Percentiles rank a stretch among this genome's conserved stretches.
These are phyloP conservation scores for Tamandua tetradactyla DNA, from an alignment of 2,797 vertebrate species.

Conservation along the genomic window DNA sequence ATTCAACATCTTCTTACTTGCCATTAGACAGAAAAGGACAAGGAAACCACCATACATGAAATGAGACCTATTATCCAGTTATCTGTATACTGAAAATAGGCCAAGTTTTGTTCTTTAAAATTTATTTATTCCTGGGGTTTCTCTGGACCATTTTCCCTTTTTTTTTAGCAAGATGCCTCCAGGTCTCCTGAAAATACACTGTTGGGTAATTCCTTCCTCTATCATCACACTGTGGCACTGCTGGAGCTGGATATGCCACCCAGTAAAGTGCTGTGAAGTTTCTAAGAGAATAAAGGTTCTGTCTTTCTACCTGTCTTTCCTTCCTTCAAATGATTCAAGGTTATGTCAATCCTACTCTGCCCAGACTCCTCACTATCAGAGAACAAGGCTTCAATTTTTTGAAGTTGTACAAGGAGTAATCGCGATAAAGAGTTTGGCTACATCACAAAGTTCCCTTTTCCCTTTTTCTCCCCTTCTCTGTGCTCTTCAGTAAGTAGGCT, in stretches of 20 bases:
- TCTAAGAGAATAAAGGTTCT: neutral
- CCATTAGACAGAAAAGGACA: slow-evolving; percentile 3
- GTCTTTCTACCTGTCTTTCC: neutral
- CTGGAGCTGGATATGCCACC: neutral
- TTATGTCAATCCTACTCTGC: neutral
- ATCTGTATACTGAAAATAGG: slow-evolving; percentile 24
- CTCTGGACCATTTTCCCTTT: slow-evolving; percentile 20
- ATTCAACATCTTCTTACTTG: slow-evolving; percentile 36
- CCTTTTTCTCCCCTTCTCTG: neutral
- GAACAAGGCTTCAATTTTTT: neutral
- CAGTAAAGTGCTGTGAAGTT: neutral
- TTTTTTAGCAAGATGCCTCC: neutral
- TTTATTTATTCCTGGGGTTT: neutral
- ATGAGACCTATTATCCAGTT: slow-evolving; percentile 51
- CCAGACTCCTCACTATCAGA: neutral
- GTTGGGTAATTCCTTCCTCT: neutral
- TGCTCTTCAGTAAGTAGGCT: neutral
- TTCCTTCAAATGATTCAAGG: neutral
- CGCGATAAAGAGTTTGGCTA: neutral
- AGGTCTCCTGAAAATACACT: neutral
- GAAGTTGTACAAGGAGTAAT: neutral
- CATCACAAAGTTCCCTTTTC: neutral
- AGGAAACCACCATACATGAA: neutral
- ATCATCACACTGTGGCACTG: neutral
- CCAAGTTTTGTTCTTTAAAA: neutral